Evolutionary conservation across 2,113 vertebrate genomes (phyloP), one percentile per base, ranked within the genome.

Genomic region (Microtus pennsylvanicus): DNA sequence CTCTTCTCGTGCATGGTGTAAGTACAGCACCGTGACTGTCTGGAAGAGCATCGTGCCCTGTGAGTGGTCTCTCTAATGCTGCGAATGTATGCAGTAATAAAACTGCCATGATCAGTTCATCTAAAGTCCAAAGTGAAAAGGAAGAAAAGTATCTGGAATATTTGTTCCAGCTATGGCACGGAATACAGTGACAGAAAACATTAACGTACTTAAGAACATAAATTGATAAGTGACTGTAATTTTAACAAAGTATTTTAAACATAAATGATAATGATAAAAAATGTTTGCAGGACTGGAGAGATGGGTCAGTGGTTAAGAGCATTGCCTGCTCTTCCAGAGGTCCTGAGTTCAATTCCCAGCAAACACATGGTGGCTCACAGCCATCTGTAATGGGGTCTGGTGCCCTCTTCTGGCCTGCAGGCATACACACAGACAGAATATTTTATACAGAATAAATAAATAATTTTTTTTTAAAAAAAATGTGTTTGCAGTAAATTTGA

Each of bases 131-230:
- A 50, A 70, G 45, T 9, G 45, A 42, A 63, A 63, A 78, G 45
- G 87, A 76, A 72, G 13, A 42, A 80, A 91, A 87, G 17, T 45
- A 21, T 72, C 86, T 77, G 38, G 22, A 75, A 85, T 89, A 58
- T 42, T 91, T 75, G 75, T 70, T 77, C 30, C 26, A 87, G 7
- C 61, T 74, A 3, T 89, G 65, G 28, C 35, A 3, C 35, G 30
- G 16, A 22, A 28, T 86, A 86, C 75, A 77, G n/a, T 26, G 52
- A 82, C 10, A 80, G 72, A 92, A 92, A 80, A 35, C 42, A 69
- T 85, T 81, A 90, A 87, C 26, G 33, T 93, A 75, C 38, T 95
- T 50, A 61, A 91, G 80, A 95, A 83, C 21, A 63, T 88, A 89
- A 89, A 77, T 87, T 81, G 30, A 81, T 90, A 8, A 89, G 21